Conservation (phyloP, 2,888 invertebrate genomes). For the Candidula unifasciata region DNA sequence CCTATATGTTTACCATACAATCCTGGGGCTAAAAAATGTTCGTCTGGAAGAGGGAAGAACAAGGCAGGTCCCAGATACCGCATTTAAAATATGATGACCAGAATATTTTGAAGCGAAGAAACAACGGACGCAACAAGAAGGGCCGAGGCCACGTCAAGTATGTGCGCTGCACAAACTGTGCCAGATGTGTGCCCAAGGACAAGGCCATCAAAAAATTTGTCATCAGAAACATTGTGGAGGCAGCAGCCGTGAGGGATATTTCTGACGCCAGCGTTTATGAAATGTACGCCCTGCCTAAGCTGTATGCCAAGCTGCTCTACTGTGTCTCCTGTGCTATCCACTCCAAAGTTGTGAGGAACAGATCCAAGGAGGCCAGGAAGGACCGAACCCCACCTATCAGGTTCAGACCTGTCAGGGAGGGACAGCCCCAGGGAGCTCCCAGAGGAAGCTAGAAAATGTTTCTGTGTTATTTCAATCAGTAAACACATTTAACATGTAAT, state of each 20-base stretch:
- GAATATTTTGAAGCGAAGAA: slow-evolving; percentile 99
- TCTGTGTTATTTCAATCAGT: not conserved
- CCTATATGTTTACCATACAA: too few relatives aligned
- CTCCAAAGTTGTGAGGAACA: slow-evolving; percentile 99
- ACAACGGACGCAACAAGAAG: slow-evolving; percentile 99
- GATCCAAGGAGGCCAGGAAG: slow-evolving; percentile 96
- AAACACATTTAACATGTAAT: not conserved
- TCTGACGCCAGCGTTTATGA: slow-evolving; percentile 97
- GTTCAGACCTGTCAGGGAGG: slow-evolving; percentile 78
- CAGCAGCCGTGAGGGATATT: slow-evolving; percentile 98
- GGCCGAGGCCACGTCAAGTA: slow-evolving; percentile 99
- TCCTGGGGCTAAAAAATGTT: too few relatives aligned
- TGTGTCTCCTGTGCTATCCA: slow-evolving; percentile 99
- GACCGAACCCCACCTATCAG: slow-evolving; percentile 96
- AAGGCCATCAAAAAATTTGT: slow-evolving; percentile 99
- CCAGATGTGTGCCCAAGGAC: slow-evolving; percentile 98
- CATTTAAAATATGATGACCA: too few relatives aligned
- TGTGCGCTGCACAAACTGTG: slow-evolving; percentile 99
- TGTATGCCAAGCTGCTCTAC: slow-evolving; percentile 96
- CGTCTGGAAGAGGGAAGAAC: too few relatives aligned
- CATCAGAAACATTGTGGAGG: slow-evolving; percentile 95
- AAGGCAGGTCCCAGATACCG: too few relatives aligned
- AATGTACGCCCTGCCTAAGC: slow-evolving; percentile 39
- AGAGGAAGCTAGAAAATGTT: not conserved
- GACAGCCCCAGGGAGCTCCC: slow-evolving; percentile 27